Base-by-base conservation (phyloP, 53 echinoderm and acorn worm species). In the Paracentrotus lividus region DNA sequence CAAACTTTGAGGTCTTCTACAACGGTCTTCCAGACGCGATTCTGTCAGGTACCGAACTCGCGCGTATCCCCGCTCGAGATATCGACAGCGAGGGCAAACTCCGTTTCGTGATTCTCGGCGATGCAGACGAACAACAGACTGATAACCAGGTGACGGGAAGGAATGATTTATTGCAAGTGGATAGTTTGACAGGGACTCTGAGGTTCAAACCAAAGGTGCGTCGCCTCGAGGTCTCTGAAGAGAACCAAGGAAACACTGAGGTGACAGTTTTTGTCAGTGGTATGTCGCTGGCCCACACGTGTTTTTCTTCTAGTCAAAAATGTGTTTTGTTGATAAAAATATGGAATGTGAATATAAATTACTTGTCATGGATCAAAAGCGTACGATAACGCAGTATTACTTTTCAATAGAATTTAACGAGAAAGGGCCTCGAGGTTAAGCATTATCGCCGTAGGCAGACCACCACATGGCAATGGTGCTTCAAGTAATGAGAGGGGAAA, bases 1-100 rank as follows among this genome's bases (percentile, higher is more conserved):
- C 95, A 89, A 96, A 97, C 64, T 97, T 97, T 65, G 94, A 96
- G 93, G 95, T 97, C 12, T 94, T 97, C 61, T 97, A 97, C 95
- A 97, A 97, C 32, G 96, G 95, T 42, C 94, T 92, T 20, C 95
- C 96, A 8, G 94, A 97, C 42, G 66, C 93, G 16, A 92, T 78
- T n/a, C 93, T 96, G 51, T 95, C 95, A 4, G 97, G 96, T 4
- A 95, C 96, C 10, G 97, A 97, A 90, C 93, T 97, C 4, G 95
- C 88, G 59, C 93, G 92, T 51, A 95, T 96, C 18, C 96, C 97
- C 4, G 97, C 95, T 27, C 88, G 92, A 26, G 97, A 97, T 86
- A 88, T 95, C 54, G 97, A 97, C 84, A 93, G 88, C 18, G 95
- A 93, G 33, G 97, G 97, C 1, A 93, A 88, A 21, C 64, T 96